Evolutionary conservation across 2,888 invertebrate genomes (phyloP), one percentile per base, ranked within the genome.

Genomic region (Balanococcus diminutus): DNA sequence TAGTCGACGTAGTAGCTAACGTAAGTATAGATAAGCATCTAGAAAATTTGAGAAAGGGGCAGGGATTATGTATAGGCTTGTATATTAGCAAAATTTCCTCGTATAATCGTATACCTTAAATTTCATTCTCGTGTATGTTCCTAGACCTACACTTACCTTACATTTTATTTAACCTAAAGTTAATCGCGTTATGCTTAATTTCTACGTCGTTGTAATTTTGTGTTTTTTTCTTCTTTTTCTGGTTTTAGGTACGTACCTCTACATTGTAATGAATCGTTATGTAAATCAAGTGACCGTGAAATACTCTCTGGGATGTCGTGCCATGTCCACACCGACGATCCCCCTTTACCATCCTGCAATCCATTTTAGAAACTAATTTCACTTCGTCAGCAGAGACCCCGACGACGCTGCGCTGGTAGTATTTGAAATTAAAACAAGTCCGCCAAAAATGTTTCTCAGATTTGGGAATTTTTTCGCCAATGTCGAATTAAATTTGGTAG

Each of bases 271-370:
- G 67, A 67, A 67, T 67, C 67, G 67, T 67, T 67, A 67, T 67
- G 67, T 67, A 67, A 67, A 67, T 67, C 28, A 67, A 67, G 67
- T 67, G 67, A 67, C 67, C 67, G 67, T 67, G 67, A 67, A 67
- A 67, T 67, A 67, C 67, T 11, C 28, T 25, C 28, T 67, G 28
- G 67, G 67, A n/a, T n/a, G 67, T 67, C 46, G 61, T 28, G 67
- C 16, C 14, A 9, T 67, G n/a, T n/a, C n/a, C n/a, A n/a, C n/a
- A n/a, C n/a, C n/a, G n/a, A n/a, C n/a, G n/a, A n/a, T n/a, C n/a
- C n/a, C n/a, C n/a, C n/a, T n/a, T n/a, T n/a, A n/a, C n/a, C n/a
- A n/a, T n/a, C n/a, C n/a, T n/a, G 9, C 6, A 11, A 28, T 67
- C 67, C 67, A 5, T 67, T 56, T 56, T 22, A 56, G 1, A 56